Conservation (phyloP, 2,888 invertebrate species). For the Rhaphigaster nebulosa region DNA sequence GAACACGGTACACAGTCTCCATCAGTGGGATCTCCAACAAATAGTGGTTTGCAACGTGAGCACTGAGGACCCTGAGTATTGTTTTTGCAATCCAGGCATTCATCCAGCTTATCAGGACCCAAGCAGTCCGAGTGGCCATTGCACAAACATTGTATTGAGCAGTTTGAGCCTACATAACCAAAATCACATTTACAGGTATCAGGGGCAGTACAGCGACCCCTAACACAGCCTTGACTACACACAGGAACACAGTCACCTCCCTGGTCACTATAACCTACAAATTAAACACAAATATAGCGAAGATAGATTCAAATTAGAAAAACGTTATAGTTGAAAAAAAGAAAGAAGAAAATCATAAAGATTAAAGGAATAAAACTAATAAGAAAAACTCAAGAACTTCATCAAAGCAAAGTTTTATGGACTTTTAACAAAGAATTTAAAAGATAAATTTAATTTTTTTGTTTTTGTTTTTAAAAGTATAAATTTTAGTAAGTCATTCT, state of each 20-base stretch:
- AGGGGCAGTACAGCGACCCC: constrained; percentile 87
- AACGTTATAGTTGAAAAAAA: background rate
- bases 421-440: too few relatives aligned
- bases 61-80: constrained; percentile 91
- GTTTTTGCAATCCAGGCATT: constrained; percentile 88
- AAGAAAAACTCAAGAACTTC: too few relatives aligned
- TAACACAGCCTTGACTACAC: constrained; percentile 80
- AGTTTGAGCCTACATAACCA: constrained; percentile 94
- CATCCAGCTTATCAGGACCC: constrained; percentile 86
- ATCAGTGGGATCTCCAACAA: constrained; percentile 89
- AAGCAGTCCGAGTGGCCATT: constrained; percentile 94
- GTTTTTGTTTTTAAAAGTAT: too few relatives aligned
- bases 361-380: too few relatives aligned
- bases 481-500: too few relatives aligned
- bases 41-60: constrained; percentile 85
- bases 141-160: constrained; percentile 93
- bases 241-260: constrained; percentile 66
- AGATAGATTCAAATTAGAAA: background rate
- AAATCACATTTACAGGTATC: constrained; percentile 91
- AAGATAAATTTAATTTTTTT: too few relatives aligned
- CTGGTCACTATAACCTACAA: constrained; percentile 59
- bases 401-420: too few relatives aligned
- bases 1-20: constrained; percentile 89
- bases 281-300: background rate
- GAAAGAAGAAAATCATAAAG: too few relatives aligned